Base-by-base conservation (phyloP, 2,888 invertebrate species). In the Yponomeuta sedellus region DNA sequence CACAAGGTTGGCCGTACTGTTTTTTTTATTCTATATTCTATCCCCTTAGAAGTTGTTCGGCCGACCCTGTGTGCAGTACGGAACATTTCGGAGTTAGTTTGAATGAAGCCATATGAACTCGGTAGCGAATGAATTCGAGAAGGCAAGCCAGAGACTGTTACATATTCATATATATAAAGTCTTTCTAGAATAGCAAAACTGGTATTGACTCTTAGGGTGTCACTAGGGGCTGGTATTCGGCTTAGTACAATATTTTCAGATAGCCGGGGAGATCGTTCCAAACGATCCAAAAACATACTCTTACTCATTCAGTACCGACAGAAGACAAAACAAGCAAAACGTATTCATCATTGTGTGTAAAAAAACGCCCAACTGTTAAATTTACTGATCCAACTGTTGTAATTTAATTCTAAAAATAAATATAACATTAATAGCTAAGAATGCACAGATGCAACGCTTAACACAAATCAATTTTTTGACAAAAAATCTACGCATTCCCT, bases 401-500 rank as follows among this genome's bases (percentile, higher is more conserved):
- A 52, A 52, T 52, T 16, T 52, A 16, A 16, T 52, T 52, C 16
- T 52, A 12, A 34, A 10, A 34, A 34, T 34, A 52, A 16, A 12
- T 52, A 12, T 12, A 52, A 12, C 12, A 52, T 8, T 16, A 52
- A 12, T 2, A 52, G 16, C 44, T 3, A 52, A 12, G 4, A 52
- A 52, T 8, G 34, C 34, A 34, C 44, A 52, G 44, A 16, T 52
- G 44, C 44, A 16, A 52, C 68, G 75, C 78, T 76, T 79, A 81
- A 74, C 66, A 65, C 67, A 84, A 86, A 88, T 85, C 83, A 84
- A 82, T 79, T 74, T 73, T 52, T 69, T 68, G 68, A 74, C 44
- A 78, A 79, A 80, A 83, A 80, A 77, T 72, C 71, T 71, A 74
- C 73, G 78, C 10, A 5, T 34, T 81, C 83, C 77, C 75, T 76